Percentiles rank a stretch among this genome's conserved stretches.
phyloP scores from a whole-genome alignment of 2,888 invertebrate genomes.

The Hypercompe scribonia region DNA sequence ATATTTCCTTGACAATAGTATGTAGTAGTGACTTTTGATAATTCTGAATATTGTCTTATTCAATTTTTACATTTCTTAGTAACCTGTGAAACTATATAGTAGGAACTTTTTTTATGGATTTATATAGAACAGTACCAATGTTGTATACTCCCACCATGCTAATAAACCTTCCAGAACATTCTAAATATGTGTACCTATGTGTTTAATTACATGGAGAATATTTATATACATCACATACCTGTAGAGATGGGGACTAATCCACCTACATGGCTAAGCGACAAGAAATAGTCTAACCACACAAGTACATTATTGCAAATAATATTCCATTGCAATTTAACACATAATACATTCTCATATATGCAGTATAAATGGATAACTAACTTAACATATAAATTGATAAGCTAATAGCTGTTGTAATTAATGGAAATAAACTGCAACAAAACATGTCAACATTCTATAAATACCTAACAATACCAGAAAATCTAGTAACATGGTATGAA shows the following conservation, averaged over 20 bases:
- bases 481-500: neutral
- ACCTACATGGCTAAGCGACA: conserved; percentile 9
- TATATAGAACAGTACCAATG: neutral
- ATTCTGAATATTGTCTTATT: neutral
- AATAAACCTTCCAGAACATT: neutral
- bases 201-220: neutral
- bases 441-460: conserved; percentile 9
- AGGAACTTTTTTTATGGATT: conserved; percentile 10
- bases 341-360: neutral
- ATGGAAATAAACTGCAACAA: conserved; percentile 13
- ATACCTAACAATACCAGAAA: conserved; percentile 10
- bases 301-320: conserved; percentile 6
- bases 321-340: conserved; percentile 8
- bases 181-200: neutral
- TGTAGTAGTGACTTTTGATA: neutral
- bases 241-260: conserved; percentile 12
- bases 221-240: conserved; percentile 2
- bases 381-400: conserved; percentile 9
- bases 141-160: neutral
- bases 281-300: conserved; percentile 14
- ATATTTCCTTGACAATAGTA: conserved; percentile 18
- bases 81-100: neutral
- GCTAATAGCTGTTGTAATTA: conserved; percentile 5
- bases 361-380: neutral
- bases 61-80: neutral